Percentiles rank a stretch among this genome's conserved stretches.
Evolutionary conservation across 2,797 vertebrate genomes (phyloP).

Genomic region (Sebastes itinus): DNA sequence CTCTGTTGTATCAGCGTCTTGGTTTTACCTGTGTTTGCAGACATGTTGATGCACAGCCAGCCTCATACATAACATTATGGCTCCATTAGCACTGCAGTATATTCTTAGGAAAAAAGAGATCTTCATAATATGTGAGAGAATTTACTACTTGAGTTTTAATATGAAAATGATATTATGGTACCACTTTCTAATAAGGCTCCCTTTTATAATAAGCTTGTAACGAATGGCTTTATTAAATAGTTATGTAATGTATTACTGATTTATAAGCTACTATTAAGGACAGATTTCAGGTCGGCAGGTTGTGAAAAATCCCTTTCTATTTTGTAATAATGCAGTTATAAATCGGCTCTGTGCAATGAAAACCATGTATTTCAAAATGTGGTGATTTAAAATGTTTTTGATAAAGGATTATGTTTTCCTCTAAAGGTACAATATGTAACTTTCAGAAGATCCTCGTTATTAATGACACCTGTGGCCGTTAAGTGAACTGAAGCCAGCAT

Average conservation of each 20-base stretch:
- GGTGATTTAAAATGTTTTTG: neutral
- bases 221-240: neutral
- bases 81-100: slow-evolving; percentile 27
- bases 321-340: neutral
- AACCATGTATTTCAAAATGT: neutral
- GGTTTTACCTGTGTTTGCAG: slow-evolving; percentile 59
- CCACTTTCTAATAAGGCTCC: neutral
- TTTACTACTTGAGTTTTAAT: slow-evolving; percentile 2
- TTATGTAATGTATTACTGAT: neutral
- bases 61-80: slow-evolving; percentile 14
- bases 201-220: neutral
- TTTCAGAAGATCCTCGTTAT: too few species aligned
- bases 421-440: too few species aligned
- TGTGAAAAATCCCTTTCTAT: neutral
- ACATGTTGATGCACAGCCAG: slow-evolving; percentile 47
- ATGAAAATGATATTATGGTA: neutral
- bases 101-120: neutral
- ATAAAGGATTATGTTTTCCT: neutral
- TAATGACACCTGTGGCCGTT: too few species aligned
- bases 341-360: neutral
- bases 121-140: neutral
- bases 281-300: neutral
- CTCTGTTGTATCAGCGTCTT: slow-evolving; percentile 49
- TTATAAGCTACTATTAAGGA: neutral
- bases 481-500: too few species aligned